Conservation (phyloP, 2,113 vertebrate genomes). For the Bubalus kerabau region DNA sequence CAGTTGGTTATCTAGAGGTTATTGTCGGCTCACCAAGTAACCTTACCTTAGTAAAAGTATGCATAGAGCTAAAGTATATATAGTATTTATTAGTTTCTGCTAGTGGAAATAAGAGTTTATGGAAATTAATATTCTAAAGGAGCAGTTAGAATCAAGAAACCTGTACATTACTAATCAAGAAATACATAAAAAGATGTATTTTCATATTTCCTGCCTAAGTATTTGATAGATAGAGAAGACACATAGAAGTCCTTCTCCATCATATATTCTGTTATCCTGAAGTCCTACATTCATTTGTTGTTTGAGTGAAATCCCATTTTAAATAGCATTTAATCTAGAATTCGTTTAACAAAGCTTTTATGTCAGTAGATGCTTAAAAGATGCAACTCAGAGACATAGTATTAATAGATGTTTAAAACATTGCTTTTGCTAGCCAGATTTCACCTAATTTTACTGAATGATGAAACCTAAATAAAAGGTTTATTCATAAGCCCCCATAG, state of each 20-base stretch:
- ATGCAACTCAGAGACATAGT: background rate
- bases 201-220: background rate
- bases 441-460: background rate
- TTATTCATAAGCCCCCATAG: background rate
- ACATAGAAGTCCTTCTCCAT: background rate
- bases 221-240: background rate
- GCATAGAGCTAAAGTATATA: background rate
- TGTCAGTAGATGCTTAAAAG: constrained; percentile 4
- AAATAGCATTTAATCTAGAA: background rate
- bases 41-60: background rate
- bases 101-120: background rate
- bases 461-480: background rate
- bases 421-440: background rate
- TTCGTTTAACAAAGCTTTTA: background rate
- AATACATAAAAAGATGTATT: background rate
- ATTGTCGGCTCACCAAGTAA: background rate
- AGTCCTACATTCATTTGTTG: background rate
- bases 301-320: background rate
- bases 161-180: background rate
- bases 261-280: background rate
- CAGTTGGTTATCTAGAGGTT: background rate
- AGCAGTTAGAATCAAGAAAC: background rate
- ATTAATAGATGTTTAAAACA: background rate
- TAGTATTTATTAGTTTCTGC: background rate
- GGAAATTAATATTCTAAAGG: background rate